Evolutionary conservation across 2,113 vertebrate genomes (phyloP).

Genomic region (Electrona antarctica): DNA sequence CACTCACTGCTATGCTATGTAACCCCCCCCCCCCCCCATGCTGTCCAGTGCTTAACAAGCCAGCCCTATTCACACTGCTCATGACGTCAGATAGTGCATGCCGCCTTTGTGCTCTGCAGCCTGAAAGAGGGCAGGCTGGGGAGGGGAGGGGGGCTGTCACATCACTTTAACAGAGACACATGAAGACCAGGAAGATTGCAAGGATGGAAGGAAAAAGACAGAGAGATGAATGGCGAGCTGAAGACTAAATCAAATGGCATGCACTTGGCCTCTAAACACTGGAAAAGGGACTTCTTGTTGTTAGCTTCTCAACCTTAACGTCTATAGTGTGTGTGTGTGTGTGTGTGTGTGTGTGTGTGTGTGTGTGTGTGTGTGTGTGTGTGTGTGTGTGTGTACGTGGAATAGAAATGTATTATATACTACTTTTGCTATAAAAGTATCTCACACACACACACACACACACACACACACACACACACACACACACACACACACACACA

Average conservation of each 20-base stretch:
- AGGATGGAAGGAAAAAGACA: conserved; percentile 34
- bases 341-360: too few relatives aligned
- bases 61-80: conserved; percentile 40
- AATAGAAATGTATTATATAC: too few relatives aligned
- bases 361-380: too few relatives aligned
- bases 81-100: conserved; percentile 61
- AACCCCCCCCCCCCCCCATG: conserved; percentile 1
- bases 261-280: too few relatives aligned
- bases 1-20: conserved; percentile 12
- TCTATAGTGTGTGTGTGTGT: too few relatives aligned
- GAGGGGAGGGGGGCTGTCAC: conserved; percentile 45
- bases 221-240: conserved; percentile 12
- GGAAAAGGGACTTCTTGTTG: too few relatives aligned
- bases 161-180: conserved; percentile 46
- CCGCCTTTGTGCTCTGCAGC: conserved; percentile 57
- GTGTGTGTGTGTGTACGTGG: too few relatives aligned
- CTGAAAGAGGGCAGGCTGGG: conserved; percentile 31
- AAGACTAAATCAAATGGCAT: neutral
- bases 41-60: conserved; percentile 43
- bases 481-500: too few relatives aligned
- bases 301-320: too few relatives aligned
- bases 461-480: too few relatives aligned
- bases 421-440: too few relatives aligned
- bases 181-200: conserved; percentile 31
- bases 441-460: too few relatives aligned